Base-by-base conservation (phyloP, 2,113 vertebrate genomes). In the Cettia cetti region DNA sequence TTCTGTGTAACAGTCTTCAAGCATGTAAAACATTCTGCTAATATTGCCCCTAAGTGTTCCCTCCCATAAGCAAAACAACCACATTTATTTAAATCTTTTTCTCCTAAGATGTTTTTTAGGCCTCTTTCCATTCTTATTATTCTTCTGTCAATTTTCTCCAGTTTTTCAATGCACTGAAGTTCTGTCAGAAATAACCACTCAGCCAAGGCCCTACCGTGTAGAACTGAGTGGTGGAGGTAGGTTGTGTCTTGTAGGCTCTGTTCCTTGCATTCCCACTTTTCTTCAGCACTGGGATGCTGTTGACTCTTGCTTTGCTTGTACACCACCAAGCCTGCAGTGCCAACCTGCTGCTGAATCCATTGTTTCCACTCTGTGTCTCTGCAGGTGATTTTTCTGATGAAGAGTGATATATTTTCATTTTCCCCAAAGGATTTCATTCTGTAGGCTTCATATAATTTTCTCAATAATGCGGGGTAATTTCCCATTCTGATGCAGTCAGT, bases 1-100 rank as follows among this genome's bases (percentile, higher is more conserved):
- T 79, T 82, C 40, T 44, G 61, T 24, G 14, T 52, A 66, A 81
- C 63, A 90, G 86, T 86, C 86, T 89, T 96, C 88, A 86, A 86
- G 83, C 50, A 52, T 37, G 20, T 71, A 28, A 56, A 81, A 60
- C 2, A 2, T 89, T 81, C 23, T 27, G 35, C 57, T 59, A 5
- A 31, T 59, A 33, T 15, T 23, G 7, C 40, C 10, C 17, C 15
- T 2, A n/a, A 47, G 14, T n/a, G 22, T 40, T 71, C 52, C 70
- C 5, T 56, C 9, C 23, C 16, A 6, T 49, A 45, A 65, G n/a
- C 45, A 90, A 72, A 92, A 28, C 11, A 28, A 53, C 26, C 22
- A 35, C 17, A 28, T 44, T 72, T 63, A 49, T 45, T 57, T 72
- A 28, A 26, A 18, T 18, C 1, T 49, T 82, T 77, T 88, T 31